A percentile compares a stretch with the other conserved stretches of the same genome.
These are phyloP conservation scores for Gopherus flavomarginatus DNA, from an alignment of 2,113 vertebrate genomes.

Conservation along the genomic window DNA sequence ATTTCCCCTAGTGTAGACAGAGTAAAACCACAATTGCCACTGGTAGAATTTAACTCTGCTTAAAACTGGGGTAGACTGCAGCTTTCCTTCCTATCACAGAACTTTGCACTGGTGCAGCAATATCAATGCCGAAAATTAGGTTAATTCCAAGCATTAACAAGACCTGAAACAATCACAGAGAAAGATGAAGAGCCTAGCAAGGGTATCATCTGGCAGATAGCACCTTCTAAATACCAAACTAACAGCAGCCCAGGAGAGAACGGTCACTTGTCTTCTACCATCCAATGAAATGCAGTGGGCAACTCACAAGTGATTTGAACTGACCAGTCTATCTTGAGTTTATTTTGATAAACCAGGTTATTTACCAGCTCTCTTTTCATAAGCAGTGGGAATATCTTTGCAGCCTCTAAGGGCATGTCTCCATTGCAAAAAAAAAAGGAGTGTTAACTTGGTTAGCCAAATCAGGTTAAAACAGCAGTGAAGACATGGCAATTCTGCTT, in stretches of 20 bases:
- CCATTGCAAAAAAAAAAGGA: background rate
- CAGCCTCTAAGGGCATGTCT: background rate
- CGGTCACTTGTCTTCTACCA: rapidly evolving
- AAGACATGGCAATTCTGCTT: background rate
- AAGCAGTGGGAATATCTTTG: background rate
- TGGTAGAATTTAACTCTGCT: rapidly evolving
- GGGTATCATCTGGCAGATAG: background rate
- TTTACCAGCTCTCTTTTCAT: background rate
- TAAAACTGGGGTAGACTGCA: rapidly evolving
- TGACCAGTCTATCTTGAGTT: background rate
- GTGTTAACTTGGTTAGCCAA: background rate
- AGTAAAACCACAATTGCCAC: background rate
- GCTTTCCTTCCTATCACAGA: rapidly evolving
- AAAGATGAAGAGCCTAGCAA: background rate
- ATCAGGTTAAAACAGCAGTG: background rate
- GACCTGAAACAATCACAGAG: rapidly evolving
- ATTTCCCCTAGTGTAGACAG: background rate
- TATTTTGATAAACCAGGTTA: background rate
- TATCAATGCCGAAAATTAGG: background rate
- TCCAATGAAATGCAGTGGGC: background rate
- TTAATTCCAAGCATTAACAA: background rate
- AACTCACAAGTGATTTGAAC: background rate
- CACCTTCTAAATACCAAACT: background rate
- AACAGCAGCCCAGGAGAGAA: rapidly evolving
- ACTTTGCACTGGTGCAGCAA: background rate